phyloP scores from a whole-genome alignment of 1,140 invertebrate genomes.

The Bombus superbus region DNA sequence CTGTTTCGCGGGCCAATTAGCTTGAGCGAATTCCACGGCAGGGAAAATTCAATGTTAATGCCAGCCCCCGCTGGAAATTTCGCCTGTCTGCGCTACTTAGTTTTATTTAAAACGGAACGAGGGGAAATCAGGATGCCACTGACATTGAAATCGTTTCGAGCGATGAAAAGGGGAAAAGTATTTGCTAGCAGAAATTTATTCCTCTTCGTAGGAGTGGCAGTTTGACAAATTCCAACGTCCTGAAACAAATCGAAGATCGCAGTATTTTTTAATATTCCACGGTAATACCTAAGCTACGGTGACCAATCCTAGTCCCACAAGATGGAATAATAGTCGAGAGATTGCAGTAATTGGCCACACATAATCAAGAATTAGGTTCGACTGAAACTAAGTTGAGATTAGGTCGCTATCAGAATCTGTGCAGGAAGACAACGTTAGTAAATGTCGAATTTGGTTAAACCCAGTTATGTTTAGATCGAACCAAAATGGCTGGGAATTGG shows the following conservation, averaged over 20 bases:
- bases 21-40: conserved; percentile 27
- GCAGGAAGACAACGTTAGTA: not conserved
- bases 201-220: too few relatives aligned
- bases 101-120: not conserved
- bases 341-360: not conserved
- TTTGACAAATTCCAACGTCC: too few relatives aligned
- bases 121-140: not conserved
- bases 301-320: too few relatives aligned
- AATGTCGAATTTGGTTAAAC: not conserved
- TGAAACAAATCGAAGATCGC: too few relatives aligned
- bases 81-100: not conserved
- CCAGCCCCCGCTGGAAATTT: not conserved
- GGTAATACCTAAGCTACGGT: too few relatives aligned
- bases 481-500: not conserved
- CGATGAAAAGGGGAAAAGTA: too few relatives aligned
- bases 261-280: too few relatives aligned
- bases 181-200: too few relatives aligned
- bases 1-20: conserved; percentile 27
- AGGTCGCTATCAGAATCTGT: not conserved
- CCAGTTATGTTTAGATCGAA: not conserved
- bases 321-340: rapidly evolving
- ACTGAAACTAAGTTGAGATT: not conserved
- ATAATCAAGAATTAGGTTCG: not conserved
- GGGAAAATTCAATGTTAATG: conserved; percentile 7
- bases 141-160: not conserved